Evolutionary conservation across 2,797 vertebrate genomes (phyloP), one percentile per base, ranked within the genome.

Genomic region (Argentina silus): DNA sequence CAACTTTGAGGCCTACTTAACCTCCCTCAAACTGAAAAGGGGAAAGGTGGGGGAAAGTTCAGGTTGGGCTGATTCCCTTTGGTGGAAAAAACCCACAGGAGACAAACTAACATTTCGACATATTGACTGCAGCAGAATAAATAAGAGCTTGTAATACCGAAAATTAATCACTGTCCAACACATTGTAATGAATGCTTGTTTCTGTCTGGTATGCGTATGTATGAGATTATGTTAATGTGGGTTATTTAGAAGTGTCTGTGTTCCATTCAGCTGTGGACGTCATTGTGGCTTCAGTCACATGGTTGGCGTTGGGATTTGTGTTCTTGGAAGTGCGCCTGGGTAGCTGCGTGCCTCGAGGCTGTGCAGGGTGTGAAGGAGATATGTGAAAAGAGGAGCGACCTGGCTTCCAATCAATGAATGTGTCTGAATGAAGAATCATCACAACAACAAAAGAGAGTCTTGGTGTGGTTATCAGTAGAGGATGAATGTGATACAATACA

Each of bases 231-330:
- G 27, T 36, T 36, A 36, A 36, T 36, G 27, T 36, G 10, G 47
- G 2, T 50, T 10, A 50, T 10, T 10, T 50, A 50, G 47, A 50
- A 14, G 17, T 56, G 27, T 36, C 27, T 14, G 53, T 56, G n/a
- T 56, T 17, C 15, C 3, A 56, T 14, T 56, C 53, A 56, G n/a
- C 1, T 50, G 10, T 90, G 78, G 83, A 82, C 82, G 76, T 78
- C 83, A 84, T 89, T 90, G 86, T 93, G 82, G 68, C 60, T 57
- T 73, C 61, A 53, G 79, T 88, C 88, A 91, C 87, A 91, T 87
- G 88, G 59, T 48, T 7, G 47, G 47, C 45, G 67, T 75, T 67
- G 71, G 70, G 69, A 70, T 80, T 78, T 66, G 7, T 78, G 74
- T 15, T 69, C 51, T 42, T 69, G 61, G 78, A 72, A 45, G 17